Conservation (phyloP, 2,113 vertebrate genomes). For the Cebidichthys violaceus region DNA sequence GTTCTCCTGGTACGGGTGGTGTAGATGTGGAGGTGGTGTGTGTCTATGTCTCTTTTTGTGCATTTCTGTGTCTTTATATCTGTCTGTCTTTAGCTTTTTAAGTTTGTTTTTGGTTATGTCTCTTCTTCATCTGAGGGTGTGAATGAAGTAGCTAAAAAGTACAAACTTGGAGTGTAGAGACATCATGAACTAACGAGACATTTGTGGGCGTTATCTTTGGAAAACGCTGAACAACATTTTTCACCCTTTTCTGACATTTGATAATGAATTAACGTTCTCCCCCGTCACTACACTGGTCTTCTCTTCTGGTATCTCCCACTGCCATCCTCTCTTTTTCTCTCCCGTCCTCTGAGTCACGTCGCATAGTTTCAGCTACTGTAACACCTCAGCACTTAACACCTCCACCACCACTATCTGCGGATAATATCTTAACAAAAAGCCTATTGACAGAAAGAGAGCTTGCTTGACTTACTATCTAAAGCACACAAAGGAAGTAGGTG, state of each 20-base stretch:
- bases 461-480: slow-evolving; percentile 4
- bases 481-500: not conserved
- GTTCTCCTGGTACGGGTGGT: slow-evolving; percentile 54
- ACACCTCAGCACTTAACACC: slow-evolving; percentile 48
- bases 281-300: slow-evolving; percentile 15
- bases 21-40: slow-evolving; percentile 21
- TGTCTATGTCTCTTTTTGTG: slow-evolving; percentile 10
- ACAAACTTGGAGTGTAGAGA: not conserved
- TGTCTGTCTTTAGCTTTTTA: not conserved
- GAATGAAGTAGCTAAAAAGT: not conserved
- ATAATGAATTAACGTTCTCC: not conserved
- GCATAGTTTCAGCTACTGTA: slow-evolving; percentile 27
- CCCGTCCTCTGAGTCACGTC: slow-evolving; percentile 39
- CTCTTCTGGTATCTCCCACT: not conserved
- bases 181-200: not conserved
- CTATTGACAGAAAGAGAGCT: slow-evolving; percentile 43
- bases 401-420: slow-evolving; percentile 28
- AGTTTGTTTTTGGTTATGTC: not conserved
- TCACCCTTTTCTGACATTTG: not conserved
- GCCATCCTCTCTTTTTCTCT: not conserved
- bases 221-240: not conserved
- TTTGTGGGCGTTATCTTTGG: not conserved
- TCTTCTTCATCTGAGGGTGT: not conserved
- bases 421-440: slow-evolving; percentile 40
- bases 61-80: slow-evolving; percentile 14